A percentile compares a stretch with the other conserved stretches of the same genome.
phyloP scores from a whole-genome alignment of 1,140 invertebrate genomes.

The Euglossa dilemma region DNA sequence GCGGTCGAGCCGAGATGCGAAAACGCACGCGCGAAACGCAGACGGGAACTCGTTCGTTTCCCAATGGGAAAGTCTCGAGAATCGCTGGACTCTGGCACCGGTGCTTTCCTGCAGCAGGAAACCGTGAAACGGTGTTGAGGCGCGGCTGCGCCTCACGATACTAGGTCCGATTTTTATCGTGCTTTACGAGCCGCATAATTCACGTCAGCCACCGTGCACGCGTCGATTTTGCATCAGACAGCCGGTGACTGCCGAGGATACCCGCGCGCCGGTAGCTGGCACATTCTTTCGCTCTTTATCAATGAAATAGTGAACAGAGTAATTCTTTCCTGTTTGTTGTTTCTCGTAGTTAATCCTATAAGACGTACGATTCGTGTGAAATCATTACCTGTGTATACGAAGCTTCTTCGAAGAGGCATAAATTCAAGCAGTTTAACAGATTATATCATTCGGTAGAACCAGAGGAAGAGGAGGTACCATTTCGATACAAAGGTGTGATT shows the following conservation, averaged over 20 bases:
- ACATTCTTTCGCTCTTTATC: neutral
- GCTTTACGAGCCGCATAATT: conserved; percentile 53
- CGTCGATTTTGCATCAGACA: conserved; percentile 48
- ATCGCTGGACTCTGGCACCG: neutral
- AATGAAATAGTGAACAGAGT: neutral
- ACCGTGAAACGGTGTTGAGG: conserved; percentile 23
- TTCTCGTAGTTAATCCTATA: no score
- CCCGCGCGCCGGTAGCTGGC: neutral
- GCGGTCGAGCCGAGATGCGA: conserved; percentile 42
- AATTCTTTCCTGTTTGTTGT: no score
- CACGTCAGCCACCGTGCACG: conserved; percentile 27
- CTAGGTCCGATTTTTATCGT: conserved; percentile 48
- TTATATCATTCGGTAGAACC: neutral
- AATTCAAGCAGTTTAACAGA: neutral
- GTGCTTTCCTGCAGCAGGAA: neutral
- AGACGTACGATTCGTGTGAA: no score
- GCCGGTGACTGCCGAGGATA: conserved; percentile 27
- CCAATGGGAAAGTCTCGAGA: neutral
- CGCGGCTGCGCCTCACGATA: conserved; percentile 35
- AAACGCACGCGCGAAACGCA: conserved; percentile 66
- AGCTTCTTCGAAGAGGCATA: no score
- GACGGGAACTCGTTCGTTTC: conserved; percentile 33
- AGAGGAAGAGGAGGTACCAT: neutral
- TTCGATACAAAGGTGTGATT: neutral
- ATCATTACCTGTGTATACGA: neutral